These are phyloP conservation scores for Oeneis ivallda DNA, from an alignment of 2,888 invertebrate genomes.

Conservation along the genomic window DNA sequence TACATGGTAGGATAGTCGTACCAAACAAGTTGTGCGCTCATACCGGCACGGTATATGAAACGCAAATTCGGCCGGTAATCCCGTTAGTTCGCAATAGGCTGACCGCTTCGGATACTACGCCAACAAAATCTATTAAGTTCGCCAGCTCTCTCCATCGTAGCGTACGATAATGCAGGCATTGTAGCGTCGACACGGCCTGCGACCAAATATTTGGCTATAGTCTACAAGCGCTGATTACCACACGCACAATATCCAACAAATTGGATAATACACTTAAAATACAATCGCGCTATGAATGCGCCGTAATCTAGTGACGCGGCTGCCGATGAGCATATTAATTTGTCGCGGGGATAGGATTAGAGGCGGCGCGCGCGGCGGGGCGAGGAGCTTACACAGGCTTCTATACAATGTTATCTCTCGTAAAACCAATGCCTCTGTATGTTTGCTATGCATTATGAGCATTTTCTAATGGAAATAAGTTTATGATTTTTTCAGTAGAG, in stretches of 20 bases:
- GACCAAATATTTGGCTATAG: constrained; percentile 66
- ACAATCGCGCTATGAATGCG: constrained; percentile 81
- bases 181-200: constrained; percentile 58
- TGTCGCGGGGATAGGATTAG: constrained; percentile 77
- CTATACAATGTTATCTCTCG: constrained; percentile 33
- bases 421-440: background rate
- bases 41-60: constrained; percentile 59
- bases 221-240: constrained; percentile 73
- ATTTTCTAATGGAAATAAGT: background rate
- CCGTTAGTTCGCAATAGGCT: constrained; percentile 72
- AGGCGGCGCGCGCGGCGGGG: constrained; percentile 48
- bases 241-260: constrained; percentile 83
- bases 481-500: background rate
- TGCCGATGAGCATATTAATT: constrained; percentile 81
- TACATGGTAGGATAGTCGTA: constrained; percentile 31
- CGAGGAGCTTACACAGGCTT: constrained; percentile 53
- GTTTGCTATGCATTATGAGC: background rate
- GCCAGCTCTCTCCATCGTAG: constrained; percentile 69
- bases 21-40: constrained; percentile 53
- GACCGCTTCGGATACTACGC: constrained; percentile 63
- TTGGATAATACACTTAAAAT: constrained; percentile 86
- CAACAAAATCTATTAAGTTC: constrained; percentile 79
- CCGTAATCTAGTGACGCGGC: constrained; percentile 78
- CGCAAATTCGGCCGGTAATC: constrained; percentile 73
- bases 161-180: constrained; percentile 70